Percentiles rank a stretch among this genome's conserved stretches.
phyloP scores from a whole-genome alignment of 2,113 vertebrate genomes.

The Oophaga pumilio region DNA sequence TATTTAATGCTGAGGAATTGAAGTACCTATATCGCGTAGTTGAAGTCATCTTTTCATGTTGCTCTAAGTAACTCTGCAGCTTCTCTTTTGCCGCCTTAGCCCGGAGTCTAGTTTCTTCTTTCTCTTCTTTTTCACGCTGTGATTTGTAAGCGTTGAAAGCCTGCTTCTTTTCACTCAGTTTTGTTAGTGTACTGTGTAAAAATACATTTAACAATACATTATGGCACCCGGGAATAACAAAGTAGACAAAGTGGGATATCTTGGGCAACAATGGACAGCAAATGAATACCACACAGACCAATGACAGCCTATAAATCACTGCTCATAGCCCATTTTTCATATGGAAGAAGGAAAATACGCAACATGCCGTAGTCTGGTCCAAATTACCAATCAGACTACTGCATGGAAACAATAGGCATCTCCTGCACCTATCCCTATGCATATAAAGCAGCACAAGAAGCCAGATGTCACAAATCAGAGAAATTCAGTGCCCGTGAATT shows the following conservation, averaged over 20 bases:
- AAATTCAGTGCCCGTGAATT: no score
- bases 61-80: conserved; percentile 72
- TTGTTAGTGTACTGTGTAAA: conserved; percentile 68
- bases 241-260: background rate
- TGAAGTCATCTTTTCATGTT: conserved; percentile 72
- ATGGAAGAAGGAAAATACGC: no score
- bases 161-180: conserved; percentile 75
- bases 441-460: no score
- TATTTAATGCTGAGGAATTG: no score
- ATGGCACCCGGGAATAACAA: background rate
- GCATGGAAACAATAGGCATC: no score
- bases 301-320: no score
- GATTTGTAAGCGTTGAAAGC: conserved; percentile 74
- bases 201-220: background rate
- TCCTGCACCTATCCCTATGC: no score
- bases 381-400: no score
- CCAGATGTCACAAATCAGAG: no score
- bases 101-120: conserved; percentile 70
- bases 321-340: no score
- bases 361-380: no score
- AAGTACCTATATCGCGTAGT: conserved; percentile 71
- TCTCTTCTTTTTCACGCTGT: conserved; percentile 74
- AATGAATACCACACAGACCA: no score
- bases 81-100: conserved; percentile 75
- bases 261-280: background rate